phyloP scores from a whole-genome alignment of 2,113 vertebrate species.

The Gallinago jamesoni region DNA sequence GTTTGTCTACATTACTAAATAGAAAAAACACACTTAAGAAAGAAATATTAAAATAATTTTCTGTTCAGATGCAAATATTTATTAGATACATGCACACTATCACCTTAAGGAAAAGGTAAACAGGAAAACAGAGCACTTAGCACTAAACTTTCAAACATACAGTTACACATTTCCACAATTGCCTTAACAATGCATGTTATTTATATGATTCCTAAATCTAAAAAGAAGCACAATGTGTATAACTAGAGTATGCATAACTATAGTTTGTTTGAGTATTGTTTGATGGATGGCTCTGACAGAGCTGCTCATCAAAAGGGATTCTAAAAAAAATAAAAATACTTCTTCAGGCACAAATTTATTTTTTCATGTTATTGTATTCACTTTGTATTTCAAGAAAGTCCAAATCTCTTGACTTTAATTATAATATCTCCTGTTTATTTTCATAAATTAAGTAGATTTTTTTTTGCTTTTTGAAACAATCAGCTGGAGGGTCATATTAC shows the following conservation, averaged over 20 bases:
- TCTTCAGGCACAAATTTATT: background rate
- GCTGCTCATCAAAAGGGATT: background rate
- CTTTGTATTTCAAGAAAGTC: background rate
- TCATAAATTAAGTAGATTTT: background rate
- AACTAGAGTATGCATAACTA: background rate
- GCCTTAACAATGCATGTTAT: background rate
- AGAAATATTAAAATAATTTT: background rate
- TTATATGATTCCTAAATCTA: background rate
- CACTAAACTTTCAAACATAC: background rate
- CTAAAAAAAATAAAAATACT: background rate
- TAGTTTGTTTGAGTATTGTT: background rate
- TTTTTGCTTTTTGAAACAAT: background rate
- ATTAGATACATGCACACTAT: background rate
- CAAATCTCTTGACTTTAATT: background rate
- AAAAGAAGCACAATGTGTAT: background rate
- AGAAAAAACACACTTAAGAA: background rate
- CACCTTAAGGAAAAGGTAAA: background rate
- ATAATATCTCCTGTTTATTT: background rate
- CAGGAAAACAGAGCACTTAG: background rate
- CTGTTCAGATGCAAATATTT: background rate
- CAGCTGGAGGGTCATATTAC: background rate
- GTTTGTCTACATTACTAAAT: background rate
- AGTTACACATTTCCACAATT: background rate
- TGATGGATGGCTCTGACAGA: background rate
- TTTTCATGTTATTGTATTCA: background rate